These are phyloP conservation scores for Cryptomyrus ogoouensis DNA, from an alignment of 2,113 vertebrate species.

Conservation along the genomic window DNA sequence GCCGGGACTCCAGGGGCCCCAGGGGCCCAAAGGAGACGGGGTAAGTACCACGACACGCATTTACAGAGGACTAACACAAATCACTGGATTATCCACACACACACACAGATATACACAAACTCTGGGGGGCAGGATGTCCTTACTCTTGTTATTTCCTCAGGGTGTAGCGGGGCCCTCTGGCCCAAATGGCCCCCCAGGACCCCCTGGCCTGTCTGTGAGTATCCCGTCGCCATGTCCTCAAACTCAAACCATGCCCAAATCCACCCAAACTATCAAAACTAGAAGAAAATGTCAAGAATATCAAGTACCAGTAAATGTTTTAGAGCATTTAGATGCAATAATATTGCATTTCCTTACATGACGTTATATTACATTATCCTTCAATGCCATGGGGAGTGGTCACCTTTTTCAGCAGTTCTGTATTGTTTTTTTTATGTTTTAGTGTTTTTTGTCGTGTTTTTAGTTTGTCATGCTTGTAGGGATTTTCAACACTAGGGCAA, in stretches of 20 bases:
- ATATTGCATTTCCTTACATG: neutral
- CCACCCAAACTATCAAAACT: neutral
- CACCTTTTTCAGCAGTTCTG: neutral
- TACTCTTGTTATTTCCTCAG: slow-evolving; percentile 47
- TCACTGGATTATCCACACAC: neutral
- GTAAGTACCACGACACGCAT: slow-evolving; percentile 52
- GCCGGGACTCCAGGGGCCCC: slow-evolving; percentile 71
- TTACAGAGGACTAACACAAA: neutral
- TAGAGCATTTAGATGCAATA: neutral
- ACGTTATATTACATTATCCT: neutral
- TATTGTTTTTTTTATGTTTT: neutral
- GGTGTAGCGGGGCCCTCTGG: slow-evolving; percentile 62
- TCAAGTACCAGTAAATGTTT: neutral
- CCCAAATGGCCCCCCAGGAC: slow-evolving; percentile 70
- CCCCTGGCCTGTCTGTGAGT: slow-evolving; percentile 74
- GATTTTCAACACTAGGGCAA: neutral
- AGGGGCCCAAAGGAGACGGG: slow-evolving; percentile 73
- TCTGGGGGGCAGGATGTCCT: neutral
- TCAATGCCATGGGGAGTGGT: neutral
- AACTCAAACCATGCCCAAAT: neutral
- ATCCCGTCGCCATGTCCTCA: neutral
- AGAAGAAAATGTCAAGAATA: neutral
- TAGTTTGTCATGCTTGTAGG: neutral
- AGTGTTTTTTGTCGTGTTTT: neutral
- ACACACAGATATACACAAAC: neutral